Percentiles rank a stretch among this genome's conserved stretches.
These are phyloP conservation scores for Steinernema khuongi DNA, from an alignment of 1,140 invertebrate genomes.

Conservation along the genomic window DNA sequence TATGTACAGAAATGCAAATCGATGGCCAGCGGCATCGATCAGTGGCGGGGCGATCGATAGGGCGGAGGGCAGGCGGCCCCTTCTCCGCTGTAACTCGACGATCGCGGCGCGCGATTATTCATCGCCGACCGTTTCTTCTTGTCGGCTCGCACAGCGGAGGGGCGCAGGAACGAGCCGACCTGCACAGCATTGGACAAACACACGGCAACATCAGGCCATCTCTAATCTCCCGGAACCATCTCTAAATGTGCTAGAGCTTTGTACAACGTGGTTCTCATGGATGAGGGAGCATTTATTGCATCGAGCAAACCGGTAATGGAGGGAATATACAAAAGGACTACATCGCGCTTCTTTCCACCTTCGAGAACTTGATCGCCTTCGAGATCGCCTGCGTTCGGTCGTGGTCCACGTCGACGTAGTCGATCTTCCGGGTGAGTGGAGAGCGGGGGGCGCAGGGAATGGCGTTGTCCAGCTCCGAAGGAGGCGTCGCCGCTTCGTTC, in stretches of 20 bases:
- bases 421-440: neutral
- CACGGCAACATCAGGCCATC: no score
- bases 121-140: no score
- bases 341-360: neutral
- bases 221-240: no score
- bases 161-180: no score
- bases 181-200: no score
- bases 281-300: constrained; percentile 3
- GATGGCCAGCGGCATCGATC: neutral
- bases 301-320: neutral
- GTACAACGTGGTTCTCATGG: neutral
- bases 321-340: neutral
- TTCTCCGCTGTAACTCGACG: neutral
- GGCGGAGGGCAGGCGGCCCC: neutral
- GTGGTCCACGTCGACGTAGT: neutral
- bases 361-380: neutral
- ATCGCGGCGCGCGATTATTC: neutral
- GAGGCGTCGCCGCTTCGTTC: neutral
- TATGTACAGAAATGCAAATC: neutral
- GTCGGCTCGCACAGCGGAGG: no score
- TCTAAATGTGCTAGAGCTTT: no score
- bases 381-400: constrained; percentile 5
- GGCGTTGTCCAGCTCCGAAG: neutral
- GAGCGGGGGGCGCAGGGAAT: neutral
- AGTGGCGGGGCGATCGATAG: neutral